phyloP scores from a whole-genome alignment of 1,140 invertebrate genomes.

The Popillia japonica region DNA sequence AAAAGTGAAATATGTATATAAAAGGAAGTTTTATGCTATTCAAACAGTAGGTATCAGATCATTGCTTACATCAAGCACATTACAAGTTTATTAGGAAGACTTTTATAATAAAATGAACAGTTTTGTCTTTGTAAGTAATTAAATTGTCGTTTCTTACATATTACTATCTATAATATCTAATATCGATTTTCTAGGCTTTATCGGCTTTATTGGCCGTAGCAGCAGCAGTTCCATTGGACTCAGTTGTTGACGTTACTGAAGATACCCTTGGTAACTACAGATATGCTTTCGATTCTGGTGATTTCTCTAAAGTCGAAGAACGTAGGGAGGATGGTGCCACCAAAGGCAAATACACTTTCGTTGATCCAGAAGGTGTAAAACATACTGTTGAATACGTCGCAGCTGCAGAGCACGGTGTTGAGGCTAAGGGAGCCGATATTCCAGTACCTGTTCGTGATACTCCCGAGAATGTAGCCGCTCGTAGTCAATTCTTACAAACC shows the following conservation, averaged over 20 bases:
- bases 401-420: constrained; percentile 13
- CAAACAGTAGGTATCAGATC: background rate
- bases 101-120: background rate
- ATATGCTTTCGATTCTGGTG: constrained; percentile 9
- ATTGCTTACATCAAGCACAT: background rate
- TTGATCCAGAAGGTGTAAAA: constrained; percentile 17
- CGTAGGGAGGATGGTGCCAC: background rate
- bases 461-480: constrained; percentile 5
- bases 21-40: background rate
- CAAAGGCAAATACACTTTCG: constrained; percentile 27
- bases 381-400: constrained; percentile 2
- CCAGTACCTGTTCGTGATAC: constrained; percentile 29
- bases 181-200: background rate
- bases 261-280: constrained; percentile 39
- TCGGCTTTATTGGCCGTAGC: background rate
- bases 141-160: background rate
- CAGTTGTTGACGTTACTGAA: constrained; percentile 23
- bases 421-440: constrained; percentile 30
- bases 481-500: background rate
- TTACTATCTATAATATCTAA: background rate
- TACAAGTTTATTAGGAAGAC: background rate
- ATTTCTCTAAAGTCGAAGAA: constrained; percentile 7
- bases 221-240: background rate
- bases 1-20: background rate
- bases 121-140: background rate